Evolutionary conservation across 1,140 invertebrate species (phyloP), one percentile per base, ranked within the genome.

Genomic region (Nasonia longicornis): DNA sequence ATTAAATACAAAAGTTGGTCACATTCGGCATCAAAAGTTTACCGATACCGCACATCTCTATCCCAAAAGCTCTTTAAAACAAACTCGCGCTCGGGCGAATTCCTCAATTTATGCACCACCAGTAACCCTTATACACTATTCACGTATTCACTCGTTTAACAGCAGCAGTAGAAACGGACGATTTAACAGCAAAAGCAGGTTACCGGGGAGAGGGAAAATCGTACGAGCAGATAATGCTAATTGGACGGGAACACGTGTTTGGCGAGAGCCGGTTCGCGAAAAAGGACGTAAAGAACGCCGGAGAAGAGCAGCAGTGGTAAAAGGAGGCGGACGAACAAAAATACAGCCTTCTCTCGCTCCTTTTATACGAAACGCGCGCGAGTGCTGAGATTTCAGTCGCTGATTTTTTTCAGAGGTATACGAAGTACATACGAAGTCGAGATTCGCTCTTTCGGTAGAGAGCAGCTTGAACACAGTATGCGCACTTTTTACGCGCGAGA

Each of bases 171-270:
- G 45, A 12, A n/a, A 7, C 52, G 16, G 66, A 26, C 31, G 3
- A 67, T 10, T 2, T 7, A 14, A 22, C 29, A 12, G 20, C n/a
- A 38, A 42, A 42, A 35, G 38, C 22, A 12, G 8, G 38, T 38
- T 72, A 14, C 29, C 10, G 6, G n/a, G n/a, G 64, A 67, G 29
- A 73, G 11, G 45, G 64, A 29, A 79, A 64, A 74, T 67, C 66
- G 72, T 16, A 45, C 35, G 70, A 66, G 69, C 22, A 77, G 63
- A 82, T 82, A 82, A 78, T 82, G 76, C 83, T 77, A 80, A 84
- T 83, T 83, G 67, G 79, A 77, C 71, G 71, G 26, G 70, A 85
- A 77, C 70, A 77, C 75, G 80, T 64, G 74, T 77, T 70, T 38
- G 16, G 70, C 64, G 38, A 58, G 20, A 58, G 82, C 72, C 38